Conservation (phyloP, 1,140 invertebrate genomes). For the Babylonia areolata region DNA sequence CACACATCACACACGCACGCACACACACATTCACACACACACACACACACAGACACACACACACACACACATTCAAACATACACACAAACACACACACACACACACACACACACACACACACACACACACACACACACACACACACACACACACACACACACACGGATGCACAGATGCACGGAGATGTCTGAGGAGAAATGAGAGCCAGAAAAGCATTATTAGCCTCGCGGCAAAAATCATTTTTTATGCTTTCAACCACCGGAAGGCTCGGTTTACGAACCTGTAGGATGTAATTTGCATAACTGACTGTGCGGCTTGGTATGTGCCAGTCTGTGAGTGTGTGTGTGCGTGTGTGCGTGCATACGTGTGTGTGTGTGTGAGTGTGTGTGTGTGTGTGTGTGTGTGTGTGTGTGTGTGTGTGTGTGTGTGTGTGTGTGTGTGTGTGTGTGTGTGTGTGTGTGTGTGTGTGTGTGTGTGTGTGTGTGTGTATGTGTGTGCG, state of each 20-base stretch:
- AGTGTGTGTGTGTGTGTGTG: neutral
- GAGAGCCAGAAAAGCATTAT: neutral
- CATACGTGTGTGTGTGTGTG: neutral
- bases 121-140: neutral
- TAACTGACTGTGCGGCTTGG: neutral
- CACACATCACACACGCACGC: no score
- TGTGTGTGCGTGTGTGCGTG: neutral
- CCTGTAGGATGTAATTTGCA: neutral
- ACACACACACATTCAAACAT: no score
- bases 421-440: neutral
- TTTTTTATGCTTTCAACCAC: neutral
- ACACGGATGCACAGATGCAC: no score
- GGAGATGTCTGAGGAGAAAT: neutral
- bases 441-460: slow-evolving; percentile 30
- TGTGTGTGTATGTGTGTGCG: slow-evolving; percentile 15
- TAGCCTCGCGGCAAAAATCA: neutral
- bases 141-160: no score
- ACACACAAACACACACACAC: no score
- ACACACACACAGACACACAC: neutral
- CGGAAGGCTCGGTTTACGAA: neutral
- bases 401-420: no score
- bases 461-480: slow-evolving; percentile 30
- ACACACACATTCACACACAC: neutral
- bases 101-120: no score
- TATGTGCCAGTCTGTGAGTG: no score